Evolutionary conservation across 2,888 invertebrate genomes (phyloP), one percentile per base, ranked within the genome.

Genomic region (Drosophila vallismaia): DNA sequence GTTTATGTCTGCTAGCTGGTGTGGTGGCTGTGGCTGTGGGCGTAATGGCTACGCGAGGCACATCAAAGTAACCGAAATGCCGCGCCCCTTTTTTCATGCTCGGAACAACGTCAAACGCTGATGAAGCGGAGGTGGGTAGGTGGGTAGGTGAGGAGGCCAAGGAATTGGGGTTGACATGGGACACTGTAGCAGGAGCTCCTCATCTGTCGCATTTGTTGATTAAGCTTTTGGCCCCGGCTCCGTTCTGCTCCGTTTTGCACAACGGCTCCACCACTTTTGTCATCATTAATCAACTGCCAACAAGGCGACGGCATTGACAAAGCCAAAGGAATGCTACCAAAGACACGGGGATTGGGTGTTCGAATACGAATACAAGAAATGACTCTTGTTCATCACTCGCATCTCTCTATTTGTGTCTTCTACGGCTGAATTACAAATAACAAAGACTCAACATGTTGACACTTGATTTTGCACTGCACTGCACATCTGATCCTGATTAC

Each of bases 401-500:
- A 68, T 50, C 53, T 63, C 50, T 55, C 53, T 51, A 49, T 63
- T 51, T 71, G 42, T 31, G 5, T 8, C 38, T 31, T 8, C 14
- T 49, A 28, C 48, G 31, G 36, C 54, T 60, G 57, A 36, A 66
- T 69, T 63, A 85, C 83, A 85, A 82, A 85, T 82, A 62, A 77
- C 51, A 71, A 59, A 55, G 53, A 72, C 67, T 79, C 86, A 79
- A 73, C 75, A 67, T 73, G 67, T 77, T 83, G 88, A 88, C 82
- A 83, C 73, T 59, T 86, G 80, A 88, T 83, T 88, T 83, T 80
- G 57, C 84, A 83, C 63, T 62, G 75, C 79, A 67, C 24, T 87
- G 82, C 86, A 85, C 88, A 86, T 49, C 84, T 88, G 82, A 88
- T 71, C 24, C 68, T 86, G 77, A 83, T 83, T 77, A 77, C 59